Conservation (phyloP, 2,888 invertebrate species). For the Gari tellinella region DNA sequence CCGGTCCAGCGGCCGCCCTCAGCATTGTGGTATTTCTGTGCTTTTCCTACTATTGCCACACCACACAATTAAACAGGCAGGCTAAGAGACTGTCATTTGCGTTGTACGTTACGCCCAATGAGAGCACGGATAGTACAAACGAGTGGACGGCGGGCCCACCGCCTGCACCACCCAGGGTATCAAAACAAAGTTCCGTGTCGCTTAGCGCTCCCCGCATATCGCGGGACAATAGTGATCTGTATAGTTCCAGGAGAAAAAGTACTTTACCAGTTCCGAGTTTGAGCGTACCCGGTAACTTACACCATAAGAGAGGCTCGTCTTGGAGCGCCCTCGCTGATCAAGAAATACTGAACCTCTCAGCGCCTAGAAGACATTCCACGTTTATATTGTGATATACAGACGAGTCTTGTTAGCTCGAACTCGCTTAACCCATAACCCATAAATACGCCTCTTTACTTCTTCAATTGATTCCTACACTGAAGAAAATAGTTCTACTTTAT, state of each 20-base stretch:
- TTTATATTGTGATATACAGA: constrained; percentile 62
- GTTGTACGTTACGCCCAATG: constrained; percentile 36
- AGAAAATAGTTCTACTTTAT: no score
- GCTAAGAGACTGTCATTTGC: constrained; percentile 66
- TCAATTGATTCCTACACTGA: no score
- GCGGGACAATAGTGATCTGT: constrained; percentile 17
- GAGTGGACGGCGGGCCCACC: not conserved
- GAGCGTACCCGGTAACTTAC: constrained; percentile 31
- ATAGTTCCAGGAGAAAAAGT: constrained; percentile 39
- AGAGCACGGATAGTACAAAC: constrained; percentile 21
- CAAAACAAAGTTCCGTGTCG: not conserved
- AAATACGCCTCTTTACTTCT: no score
- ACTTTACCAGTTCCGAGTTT: constrained; percentile 38
- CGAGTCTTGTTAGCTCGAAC: no score
- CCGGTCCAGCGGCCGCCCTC: constrained; percentile 75
- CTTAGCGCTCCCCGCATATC: constrained; percentile 31
- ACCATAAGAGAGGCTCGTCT: constrained; percentile 58
- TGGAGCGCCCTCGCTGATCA: constrained; percentile 75
- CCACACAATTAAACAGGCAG: constrained; percentile 71
- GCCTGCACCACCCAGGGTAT: no score
- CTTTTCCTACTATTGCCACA: constrained; percentile 75
- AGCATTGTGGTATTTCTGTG: constrained; percentile 75
- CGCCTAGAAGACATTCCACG: constrained; percentile 76
- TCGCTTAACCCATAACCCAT: no score
- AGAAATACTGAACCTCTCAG: constrained; percentile 73